Conservation (phyloP, 2,113 vertebrate genomes). For the Carassius auratus region DNA sequence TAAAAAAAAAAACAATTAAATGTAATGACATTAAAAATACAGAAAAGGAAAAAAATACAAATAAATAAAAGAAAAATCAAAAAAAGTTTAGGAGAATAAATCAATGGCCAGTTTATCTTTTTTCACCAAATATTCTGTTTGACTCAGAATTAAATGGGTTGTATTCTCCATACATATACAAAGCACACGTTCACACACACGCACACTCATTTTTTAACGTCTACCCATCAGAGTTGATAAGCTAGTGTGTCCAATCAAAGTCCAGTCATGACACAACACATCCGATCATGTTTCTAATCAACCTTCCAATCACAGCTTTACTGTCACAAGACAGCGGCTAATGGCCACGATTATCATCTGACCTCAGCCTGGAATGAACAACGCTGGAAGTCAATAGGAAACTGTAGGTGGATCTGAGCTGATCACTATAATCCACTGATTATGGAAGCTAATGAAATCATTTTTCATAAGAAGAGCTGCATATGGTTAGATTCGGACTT, state of each 20-base stretch:
- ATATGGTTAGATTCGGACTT: not conserved
- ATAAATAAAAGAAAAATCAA: no score
- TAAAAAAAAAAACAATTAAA: not conserved
- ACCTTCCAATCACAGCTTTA: not conserved
- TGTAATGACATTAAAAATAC: no score
- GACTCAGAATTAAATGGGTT: not conserved
- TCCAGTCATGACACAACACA: constrained; percentile 41
- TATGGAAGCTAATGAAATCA: not conserved
- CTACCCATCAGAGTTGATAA: not conserved
- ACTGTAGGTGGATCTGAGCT: not conserved
- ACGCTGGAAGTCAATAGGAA: not conserved
- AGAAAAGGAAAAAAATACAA: no score
- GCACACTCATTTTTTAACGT: not conserved
- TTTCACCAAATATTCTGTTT: no score
- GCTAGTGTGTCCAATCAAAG: constrained; percentile 32
- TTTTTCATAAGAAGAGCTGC: not conserved
- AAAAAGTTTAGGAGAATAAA: no score
- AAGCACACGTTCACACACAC: not conserved
- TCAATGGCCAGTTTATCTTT: no score
- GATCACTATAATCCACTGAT: not conserved
- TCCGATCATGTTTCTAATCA: constrained; percentile 29
- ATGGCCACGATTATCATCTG: not conserved
- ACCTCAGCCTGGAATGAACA: not conserved
- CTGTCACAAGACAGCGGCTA: not conserved
- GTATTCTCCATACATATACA: not conserved